Percentiles rank a stretch among this genome's conserved stretches.
Evolutionary conservation across 2,888 invertebrate genomes (phyloP).

Genomic region (Latrodectus hesperus): DNA sequence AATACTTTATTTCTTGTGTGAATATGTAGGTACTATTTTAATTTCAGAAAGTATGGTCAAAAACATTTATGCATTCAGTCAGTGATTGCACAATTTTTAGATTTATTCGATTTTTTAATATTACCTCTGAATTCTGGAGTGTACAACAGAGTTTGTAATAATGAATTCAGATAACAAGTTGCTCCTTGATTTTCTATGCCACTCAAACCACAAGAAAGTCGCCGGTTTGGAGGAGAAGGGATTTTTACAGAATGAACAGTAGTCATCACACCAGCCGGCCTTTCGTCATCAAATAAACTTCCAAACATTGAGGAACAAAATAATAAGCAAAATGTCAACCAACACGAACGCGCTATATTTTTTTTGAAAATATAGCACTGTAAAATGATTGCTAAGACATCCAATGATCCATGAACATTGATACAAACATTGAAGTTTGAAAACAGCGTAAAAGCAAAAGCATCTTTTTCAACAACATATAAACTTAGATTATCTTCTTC

Average conservation of each 20-base stretch:
- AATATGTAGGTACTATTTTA: too few relatives aligned
- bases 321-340: conserved; percentile 26
- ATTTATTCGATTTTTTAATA: neutral
- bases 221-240: conserved; percentile 61
- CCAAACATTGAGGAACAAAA: conserved; percentile 68
- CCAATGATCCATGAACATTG: conserved; percentile 13
- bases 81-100: too few relatives aligned
- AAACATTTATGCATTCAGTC: too few relatives aligned
- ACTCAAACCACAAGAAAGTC: conserved; percentile 71
- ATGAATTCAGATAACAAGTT: conserved; percentile 76
- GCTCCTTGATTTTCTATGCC: conserved; percentile 76
- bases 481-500: too few relatives aligned
- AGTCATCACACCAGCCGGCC: conserved; percentile 66
- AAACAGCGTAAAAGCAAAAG: conserved; percentile 29
- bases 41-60: too few relatives aligned
- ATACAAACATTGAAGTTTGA: conserved; percentile 51
- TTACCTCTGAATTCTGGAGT: conserved; percentile 76
- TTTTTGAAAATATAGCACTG: conserved; percentile 50
- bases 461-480: neutral
- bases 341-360: conserved; percentile 54
- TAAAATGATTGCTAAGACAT: conserved; percentile 49
- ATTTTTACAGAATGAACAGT: conserved; percentile 54
- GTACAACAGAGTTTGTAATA: conserved; percentile 75
- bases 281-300: conserved; percentile 69
- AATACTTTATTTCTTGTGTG: too few relatives aligned